Conservation (phyloP, 2,888 invertebrate species). For the Leptinotarsa haldemani region DNA sequence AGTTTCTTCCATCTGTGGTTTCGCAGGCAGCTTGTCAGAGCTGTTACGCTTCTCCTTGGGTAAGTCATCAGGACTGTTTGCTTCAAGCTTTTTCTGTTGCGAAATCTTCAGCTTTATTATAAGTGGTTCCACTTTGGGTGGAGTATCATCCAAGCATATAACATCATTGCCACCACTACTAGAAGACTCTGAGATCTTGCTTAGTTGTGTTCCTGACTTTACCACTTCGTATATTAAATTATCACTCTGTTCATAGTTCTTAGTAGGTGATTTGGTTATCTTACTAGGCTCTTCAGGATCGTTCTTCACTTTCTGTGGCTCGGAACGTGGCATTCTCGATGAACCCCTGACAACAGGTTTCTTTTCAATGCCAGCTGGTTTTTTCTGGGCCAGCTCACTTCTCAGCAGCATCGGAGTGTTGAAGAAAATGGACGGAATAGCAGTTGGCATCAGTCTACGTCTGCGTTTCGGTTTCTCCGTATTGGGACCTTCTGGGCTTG, state of each 20-base stretch:
- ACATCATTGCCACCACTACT: slow-evolving; percentile 23
- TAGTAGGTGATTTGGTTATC: background rate
- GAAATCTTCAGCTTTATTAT: slow-evolving; percentile 34
- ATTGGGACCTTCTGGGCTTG: background rate
- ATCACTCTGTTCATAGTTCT: slow-evolving; percentile 26
- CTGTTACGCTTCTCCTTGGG: background rate
- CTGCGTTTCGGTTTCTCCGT: slow-evolving; percentile 39
- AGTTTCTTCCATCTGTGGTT: too few relatives aligned
- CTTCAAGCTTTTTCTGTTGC: slow-evolving; percentile 22
- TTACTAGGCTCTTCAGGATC: background rate
- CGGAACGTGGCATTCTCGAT: slow-evolving; percentile 3
- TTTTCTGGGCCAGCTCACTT: slow-evolving; percentile 40
- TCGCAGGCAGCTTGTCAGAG: background rate
- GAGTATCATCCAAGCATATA: slow-evolving; percentile 30
- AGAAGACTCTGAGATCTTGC: background rate
- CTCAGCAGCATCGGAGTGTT: slow-evolving; percentile 42
- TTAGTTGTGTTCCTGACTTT: slow-evolving; percentile 6
- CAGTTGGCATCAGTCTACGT: slow-evolving; percentile 34
- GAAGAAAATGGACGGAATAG: slow-evolving; percentile 42
- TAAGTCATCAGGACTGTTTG: background rate
- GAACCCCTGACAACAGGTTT: background rate
- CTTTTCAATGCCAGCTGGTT: slow-evolving; percentile 9
- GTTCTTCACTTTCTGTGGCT: slow-evolving; percentile 8
- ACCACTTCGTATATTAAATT: slow-evolving; percentile 40
- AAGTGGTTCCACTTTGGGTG: slow-evolving; percentile 38